Base-by-base conservation (phyloP, 1,140 invertebrate species). In the Trachymyrmex septentrionalis region DNA sequence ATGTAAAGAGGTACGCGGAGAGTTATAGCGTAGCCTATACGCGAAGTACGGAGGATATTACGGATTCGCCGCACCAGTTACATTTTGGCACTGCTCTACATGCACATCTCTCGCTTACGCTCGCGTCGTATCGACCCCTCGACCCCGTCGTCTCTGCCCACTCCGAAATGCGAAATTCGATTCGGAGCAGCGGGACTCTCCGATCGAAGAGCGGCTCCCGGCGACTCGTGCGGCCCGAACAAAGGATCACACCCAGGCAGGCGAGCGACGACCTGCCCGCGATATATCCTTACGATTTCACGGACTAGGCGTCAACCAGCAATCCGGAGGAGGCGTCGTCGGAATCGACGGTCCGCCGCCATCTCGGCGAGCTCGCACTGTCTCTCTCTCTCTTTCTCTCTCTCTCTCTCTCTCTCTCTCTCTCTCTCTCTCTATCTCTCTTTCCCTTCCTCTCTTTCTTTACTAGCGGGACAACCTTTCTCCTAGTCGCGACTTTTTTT, bases 71-170 rank as follows among this genome's bases (percentile, higher is more conserved):
- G 76, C 71, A 81, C 19, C 21, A 78, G 72, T 71, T 38, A 88
- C 82, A 57, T 89, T 89, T 86, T 19, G 87, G 87, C 87, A 89
- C 63, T 21, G 63, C 24, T 53, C 63, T 57, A 63, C 53, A 69
- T 78, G 72, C 88, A 61, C 55, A 50, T 73, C 72, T 53, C 64
- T 27, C 57, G 34, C 77, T 78, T 61, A 48, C 82, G 72, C 88
- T 90, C 63, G 67, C 87, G 87, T 80, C 85, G 66, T 90, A 90
- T 90, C 88, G 88, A 90, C 88, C 88, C 72, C 88, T 69, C 85
- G 88, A 90, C 77, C 88, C 72, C 80, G 69, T 67, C 77, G 88
- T 78, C 59, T 64, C 81, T 86, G 75, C 85, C 88, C 88, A 78
- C 73, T 80, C 72, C 85, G 75, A 72, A 88, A 77, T 75, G 12